phyloP scores from a whole-genome alignment of 1,140 invertebrate species.

The Sarcophaga bullata region DNA sequence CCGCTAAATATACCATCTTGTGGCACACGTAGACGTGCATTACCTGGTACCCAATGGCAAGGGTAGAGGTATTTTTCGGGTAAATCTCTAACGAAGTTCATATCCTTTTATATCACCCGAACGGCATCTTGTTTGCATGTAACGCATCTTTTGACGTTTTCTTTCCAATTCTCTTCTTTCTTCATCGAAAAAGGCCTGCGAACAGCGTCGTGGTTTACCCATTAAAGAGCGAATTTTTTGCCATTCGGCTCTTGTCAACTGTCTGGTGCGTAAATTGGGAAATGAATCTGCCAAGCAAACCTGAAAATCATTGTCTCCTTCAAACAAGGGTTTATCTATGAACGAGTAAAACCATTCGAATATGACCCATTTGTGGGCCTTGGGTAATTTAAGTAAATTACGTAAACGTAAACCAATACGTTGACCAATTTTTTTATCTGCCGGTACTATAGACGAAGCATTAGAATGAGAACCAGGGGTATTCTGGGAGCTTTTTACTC shows the following conservation, averaged over 20 bases:
- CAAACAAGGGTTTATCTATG: conserved; percentile 93
- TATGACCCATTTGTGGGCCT: conserved; percentile 99
- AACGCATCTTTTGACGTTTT: conserved; percentile 91
- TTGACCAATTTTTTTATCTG: conserved; percentile 75
- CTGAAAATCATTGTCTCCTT: conserved; percentile 97
- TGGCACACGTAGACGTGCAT: conserved; percentile 86
- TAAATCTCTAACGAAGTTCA: conserved; percentile 81
- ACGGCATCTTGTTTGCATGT: conserved; percentile 92
- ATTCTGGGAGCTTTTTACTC: conserved; percentile 1
- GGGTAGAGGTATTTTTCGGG: conserved; percentile 96
- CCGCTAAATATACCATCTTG: conserved; percentile 98
- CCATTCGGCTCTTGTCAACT: conserved; percentile 93
- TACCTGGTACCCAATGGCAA: conserved; percentile 96
- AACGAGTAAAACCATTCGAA: conserved; percentile 99
- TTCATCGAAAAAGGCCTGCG: conserved; percentile 94
- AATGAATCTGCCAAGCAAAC: conserved; percentile 94
- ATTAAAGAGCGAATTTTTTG: conserved; percentile 94
- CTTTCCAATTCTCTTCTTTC: conserved; percentile 90
- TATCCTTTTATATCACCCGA: conserved; percentile 73
- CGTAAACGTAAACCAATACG: conserved; percentile 89
- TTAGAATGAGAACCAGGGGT: not conserved
- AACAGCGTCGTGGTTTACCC: conserved; percentile 95
- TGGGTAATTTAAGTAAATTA: conserved; percentile 97
- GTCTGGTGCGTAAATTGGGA: conserved; percentile 88
- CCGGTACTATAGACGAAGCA: conserved; percentile 48